Base-by-base conservation (phyloP, 1,140 invertebrate genomes). In the Drosophila pseudoananassae region DNA sequence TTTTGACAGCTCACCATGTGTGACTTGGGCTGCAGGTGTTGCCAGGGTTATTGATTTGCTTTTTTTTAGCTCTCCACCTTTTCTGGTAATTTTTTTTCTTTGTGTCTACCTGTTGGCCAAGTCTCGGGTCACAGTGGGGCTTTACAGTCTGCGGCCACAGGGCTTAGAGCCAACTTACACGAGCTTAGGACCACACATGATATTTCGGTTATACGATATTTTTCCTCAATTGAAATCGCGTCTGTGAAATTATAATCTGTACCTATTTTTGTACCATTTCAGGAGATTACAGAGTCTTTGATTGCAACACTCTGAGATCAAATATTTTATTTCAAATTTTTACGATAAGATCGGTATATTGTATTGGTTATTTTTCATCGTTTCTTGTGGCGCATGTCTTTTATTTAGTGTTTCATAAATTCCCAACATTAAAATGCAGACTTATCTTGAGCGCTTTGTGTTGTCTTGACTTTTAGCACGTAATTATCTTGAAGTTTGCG, bases 401-500 rank as follows among this genome's bases (percentile, higher is more conserved):
- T 73, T 55, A 23, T 27, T 61, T 38, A 40, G 60, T 46, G 33
- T 74, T 74, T 74, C 59, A 56, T 23, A 43, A 63, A 74, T 55
- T 73, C 66, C 25, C 20, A 43, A 36, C 63, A 45, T 61, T 23
- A 52, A 66, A 64, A 66, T 66, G 46, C 59, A 55, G 60, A 45
- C 46, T 78, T 78, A 85, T 85, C 81, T 87, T 17, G 65, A 68
- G 78, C 69, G 74, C 60, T 81, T 87, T 78, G 81, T 56, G 57
- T 78, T 77, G 59, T 78, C 64, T 75, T 78, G 82, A 82, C 74
- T 82, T 78, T 87, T 78, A 87, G 65, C 83, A 68, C 75, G 54
- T 87, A 78, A 75, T 78, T 87, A 87, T 87, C 83, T 68, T 76
- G 57, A 78, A 78, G 68, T 54, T 46, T 70, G 58, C 83, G 70